A percentile compares a stretch with the other conserved stretches of the same genome.
phyloP scores from a whole-genome alignment of 2,888 invertebrate genomes.

The Pogonocherus hispidulus region DNA sequence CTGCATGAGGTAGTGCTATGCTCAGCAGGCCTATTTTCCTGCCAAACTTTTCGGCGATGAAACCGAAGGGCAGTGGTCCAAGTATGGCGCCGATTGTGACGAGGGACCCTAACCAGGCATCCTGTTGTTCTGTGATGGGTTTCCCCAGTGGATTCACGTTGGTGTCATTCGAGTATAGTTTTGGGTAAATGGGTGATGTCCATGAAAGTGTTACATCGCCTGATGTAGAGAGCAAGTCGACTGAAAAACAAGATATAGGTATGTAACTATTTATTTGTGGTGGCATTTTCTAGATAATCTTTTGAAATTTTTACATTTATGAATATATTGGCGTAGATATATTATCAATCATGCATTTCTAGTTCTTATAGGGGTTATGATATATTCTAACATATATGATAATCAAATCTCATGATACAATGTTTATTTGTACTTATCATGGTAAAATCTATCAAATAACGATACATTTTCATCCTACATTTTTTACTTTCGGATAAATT shows the following conservation, averaged over 20 bases:
- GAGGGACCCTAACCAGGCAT: conserved; percentile 71
- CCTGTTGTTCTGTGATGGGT: conserved; percentile 63
- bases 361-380: too few species aligned
- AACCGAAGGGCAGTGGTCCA: conserved; percentile 80
- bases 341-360: too few species aligned
- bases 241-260: conserved; percentile 49
- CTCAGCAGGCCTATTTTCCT: conserved; percentile 78
- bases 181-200: conserved; percentile 57
- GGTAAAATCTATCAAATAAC: too few species aligned
- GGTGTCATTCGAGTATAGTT: conserved; percentile 57
- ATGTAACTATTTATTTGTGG: too few species aligned
- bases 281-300: too few species aligned
- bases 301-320: too few species aligned
- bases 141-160: conserved; percentile 62
- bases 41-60: conserved; percentile 76
- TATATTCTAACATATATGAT: too few species aligned
- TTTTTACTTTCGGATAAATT: too few species aligned
- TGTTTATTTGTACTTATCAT: too few species aligned
- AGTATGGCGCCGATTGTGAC: conserved; percentile 69
- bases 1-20: conserved; percentile 54
- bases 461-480: too few species aligned
- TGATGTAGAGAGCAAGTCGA: conserved; percentile 55
- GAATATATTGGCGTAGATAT: too few species aligned
- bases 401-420: too few species aligned
- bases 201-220: conserved; percentile 58